A percentile compares a stretch with the other conserved stretches of the same genome.
These are phyloP conservation scores for Alcedo atthis DNA, from an alignment of 2,797 vertebrate genomes.

Conservation along the genomic window DNA sequence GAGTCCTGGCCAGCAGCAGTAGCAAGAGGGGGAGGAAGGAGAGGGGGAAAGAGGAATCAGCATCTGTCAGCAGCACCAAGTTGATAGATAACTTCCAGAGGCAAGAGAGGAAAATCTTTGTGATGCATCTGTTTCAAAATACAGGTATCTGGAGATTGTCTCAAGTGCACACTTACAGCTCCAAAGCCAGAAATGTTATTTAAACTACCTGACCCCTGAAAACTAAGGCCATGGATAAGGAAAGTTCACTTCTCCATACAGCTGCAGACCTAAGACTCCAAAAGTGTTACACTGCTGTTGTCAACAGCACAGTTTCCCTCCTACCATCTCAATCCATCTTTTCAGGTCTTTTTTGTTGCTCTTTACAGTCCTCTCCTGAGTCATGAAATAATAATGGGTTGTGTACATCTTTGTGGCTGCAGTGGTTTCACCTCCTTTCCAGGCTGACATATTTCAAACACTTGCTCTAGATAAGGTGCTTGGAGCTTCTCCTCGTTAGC, in stretches of 20 bases:
- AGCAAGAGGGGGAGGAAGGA: background rate
- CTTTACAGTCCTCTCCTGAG: constrained; percentile 2
- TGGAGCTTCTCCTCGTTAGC: background rate
- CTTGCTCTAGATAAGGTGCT: constrained; percentile 11
- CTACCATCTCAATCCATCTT: fast-evolving
- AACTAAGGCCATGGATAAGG: background rate
- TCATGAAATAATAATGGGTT: background rate
- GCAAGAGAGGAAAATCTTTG: background rate
- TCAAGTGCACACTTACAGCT: background rate
- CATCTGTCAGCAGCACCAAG: background rate
- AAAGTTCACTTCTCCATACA: background rate
- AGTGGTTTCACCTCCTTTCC: constrained; percentile 30
- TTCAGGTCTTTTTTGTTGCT: background rate
- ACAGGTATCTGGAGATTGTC: background rate
- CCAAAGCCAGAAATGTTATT: background rate
- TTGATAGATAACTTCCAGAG: background rate
- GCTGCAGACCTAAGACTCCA: background rate
- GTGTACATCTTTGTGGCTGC: background rate
- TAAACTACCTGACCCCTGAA: background rate
- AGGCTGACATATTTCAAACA: background rate
- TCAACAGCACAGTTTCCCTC: background rate
- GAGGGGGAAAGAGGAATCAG: background rate
- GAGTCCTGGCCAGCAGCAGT: background rate
- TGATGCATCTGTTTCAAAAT: background rate
- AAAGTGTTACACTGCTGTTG: background rate